Evolutionary conservation across 1,140 invertebrate species (phyloP), one percentile per base, ranked within the genome.

Genomic region (Thalassaphorura encarpata): DNA sequence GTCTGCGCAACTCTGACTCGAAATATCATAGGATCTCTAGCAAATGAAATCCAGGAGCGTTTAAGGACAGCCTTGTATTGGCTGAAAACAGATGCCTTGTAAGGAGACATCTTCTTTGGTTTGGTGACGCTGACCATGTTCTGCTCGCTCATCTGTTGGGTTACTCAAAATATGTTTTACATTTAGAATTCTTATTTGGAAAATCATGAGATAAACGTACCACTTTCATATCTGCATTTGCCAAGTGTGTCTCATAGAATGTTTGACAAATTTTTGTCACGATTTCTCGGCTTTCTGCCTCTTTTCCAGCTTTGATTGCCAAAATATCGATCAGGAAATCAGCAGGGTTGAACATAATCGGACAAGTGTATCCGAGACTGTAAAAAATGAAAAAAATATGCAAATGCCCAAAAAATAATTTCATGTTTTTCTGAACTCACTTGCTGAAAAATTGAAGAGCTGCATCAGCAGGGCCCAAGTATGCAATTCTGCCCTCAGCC

Each of bases 301-400:
- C 89, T 39, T 80, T 77, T 0, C 83, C 86, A 0, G 91, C 90
- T 19, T 87, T 80, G 1, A 94, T 82, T 0, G 92, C 91, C 53
- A 97, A 71, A 4, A 88, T 80, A 68, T 91, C 83, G n/a, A 97
- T 85, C 69, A 87, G 96, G 69, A 89, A 93, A 73, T 98, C 94
- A 0, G 90, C 92, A 3, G 73, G 73, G 63, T 76, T 75, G 61
- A 69, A 75, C 43, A 62, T 68, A 0, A 76, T 60, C 0, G 83
- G 82, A 66, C 82, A 84, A 13, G 69, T 63, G 29, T 77, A 72
- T 19, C 78, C 77, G 45, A 82, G 66, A 42, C 80, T 82, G n/a
- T n/a, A n/a, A 60, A 24, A 70, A 41, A 5, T 11, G 15, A 1
- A 27, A 24, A 40, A 52, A 11, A 11, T 23, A 18, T 8, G 3